Evolutionary conservation across 2,888 invertebrate genomes (phyloP).

Genomic region (Noctua pronuba): DNA sequence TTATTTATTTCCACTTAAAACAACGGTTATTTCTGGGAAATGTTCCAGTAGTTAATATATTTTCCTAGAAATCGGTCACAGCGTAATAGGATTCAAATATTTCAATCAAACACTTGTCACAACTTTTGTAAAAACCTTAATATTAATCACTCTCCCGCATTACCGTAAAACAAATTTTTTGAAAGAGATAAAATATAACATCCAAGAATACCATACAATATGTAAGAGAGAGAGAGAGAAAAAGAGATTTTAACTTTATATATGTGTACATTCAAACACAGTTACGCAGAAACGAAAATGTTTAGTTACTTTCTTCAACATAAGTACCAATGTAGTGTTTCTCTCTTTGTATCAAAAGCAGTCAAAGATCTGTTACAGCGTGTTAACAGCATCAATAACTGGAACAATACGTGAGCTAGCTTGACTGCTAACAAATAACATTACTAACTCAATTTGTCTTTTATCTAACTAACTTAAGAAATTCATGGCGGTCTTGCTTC

Average conservation of each 20-base stretch:
- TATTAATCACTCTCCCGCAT: neutral
- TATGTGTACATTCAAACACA: neutral
- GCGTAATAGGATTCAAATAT: neutral
- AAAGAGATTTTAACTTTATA: neutral
- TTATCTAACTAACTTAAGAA: neutral
- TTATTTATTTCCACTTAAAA: neutral
- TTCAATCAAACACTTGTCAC: neutral
- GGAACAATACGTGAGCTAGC: neutral
- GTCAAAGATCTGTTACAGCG: neutral
- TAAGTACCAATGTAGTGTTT: neutral
- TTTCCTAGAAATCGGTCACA: neutral
- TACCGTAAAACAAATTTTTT: neutral
- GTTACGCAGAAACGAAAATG: neutral
- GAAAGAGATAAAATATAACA: neutral
- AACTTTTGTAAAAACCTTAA: neutral
- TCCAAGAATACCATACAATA: neutral
- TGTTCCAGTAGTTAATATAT: neutral
- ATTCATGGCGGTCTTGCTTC: neutral
- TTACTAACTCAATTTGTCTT: constrained; percentile 9
- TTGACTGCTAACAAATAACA: neutral
- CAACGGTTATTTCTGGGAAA: neutral
- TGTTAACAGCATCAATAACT: neutral
- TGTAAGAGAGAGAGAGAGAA: neutral
- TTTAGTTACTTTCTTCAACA: neutral
- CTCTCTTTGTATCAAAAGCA: neutral